Evolutionary conservation across 2,113 vertebrate species (phyloP).

Genomic region (Hippopotamus amphibius): DNA sequence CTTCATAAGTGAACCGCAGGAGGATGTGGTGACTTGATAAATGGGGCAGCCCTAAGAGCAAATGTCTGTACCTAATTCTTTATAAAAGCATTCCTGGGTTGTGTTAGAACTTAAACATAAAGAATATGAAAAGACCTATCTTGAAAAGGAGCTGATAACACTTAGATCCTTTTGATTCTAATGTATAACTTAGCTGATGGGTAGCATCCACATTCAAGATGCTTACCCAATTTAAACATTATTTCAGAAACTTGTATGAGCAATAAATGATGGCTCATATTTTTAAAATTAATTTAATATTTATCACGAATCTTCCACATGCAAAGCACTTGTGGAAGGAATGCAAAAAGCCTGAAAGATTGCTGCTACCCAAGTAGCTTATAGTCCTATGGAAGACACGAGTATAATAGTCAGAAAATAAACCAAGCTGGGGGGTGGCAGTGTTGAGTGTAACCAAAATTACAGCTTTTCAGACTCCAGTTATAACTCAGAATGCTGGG

Average conservation of each 20-base stretch:
- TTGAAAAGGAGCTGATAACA: not conserved
- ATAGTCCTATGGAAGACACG: not conserved
- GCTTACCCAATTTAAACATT: not conserved
- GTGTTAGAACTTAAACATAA: not conserved
- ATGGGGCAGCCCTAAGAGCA: not conserved
- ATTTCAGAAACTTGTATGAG: not conserved
- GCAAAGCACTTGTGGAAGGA: not conserved
- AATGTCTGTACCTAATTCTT: constrained; percentile 2
- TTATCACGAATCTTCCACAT: not conserved
- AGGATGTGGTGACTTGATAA: constrained; percentile 65
- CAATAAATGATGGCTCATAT: not conserved
- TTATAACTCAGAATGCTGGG: not conserved
- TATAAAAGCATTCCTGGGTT: not conserved
- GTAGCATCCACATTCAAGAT: not conserved
- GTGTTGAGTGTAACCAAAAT: not conserved
- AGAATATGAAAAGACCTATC: not conserved
- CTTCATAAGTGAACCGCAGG: constrained; percentile 40
- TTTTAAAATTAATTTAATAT: not conserved
- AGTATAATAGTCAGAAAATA: not conserved
- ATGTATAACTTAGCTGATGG: not conserved
- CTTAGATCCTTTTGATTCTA: not conserved
- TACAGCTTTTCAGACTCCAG: not conserved
- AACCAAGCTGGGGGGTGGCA: not conserved
- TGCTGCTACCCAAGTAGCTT: not conserved
- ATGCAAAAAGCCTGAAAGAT: not conserved